A percentile compares a stretch with the other conserved stretches of the same genome.
phyloP scores from a whole-genome alignment of 23 tunicate genomes.

The Halocynthia roretzi region DNA sequence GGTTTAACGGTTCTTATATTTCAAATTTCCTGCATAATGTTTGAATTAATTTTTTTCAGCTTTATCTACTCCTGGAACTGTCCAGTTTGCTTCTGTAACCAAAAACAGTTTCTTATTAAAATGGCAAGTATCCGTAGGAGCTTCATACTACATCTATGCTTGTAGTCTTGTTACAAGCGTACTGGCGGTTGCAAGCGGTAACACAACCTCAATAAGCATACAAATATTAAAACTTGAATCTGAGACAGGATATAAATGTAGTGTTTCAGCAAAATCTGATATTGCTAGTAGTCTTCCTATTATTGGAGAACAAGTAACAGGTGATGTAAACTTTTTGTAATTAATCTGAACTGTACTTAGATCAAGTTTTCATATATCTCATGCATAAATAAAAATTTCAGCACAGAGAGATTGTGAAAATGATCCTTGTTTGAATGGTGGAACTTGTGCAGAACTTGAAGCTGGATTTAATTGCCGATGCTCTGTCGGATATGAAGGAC shows the following conservation, averaged over 20 bases:
- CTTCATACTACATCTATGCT: neutral
- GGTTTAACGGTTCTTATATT: neutral
- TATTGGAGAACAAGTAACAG: neutral
- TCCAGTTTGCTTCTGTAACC: neutral
- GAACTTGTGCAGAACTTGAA: neutral
- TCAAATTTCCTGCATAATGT: neutral
- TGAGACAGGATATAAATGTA: neutral
- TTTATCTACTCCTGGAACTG: neutral
- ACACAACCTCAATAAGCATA: neutral
- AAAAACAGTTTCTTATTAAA: neutral
- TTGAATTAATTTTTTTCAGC: neutral
- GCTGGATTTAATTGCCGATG: constrained; percentile 3
- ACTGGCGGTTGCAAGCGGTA: neutral
- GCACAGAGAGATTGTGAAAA: neutral
- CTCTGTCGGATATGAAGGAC: neutral
- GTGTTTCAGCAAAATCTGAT: neutral
- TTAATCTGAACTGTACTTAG: too few species aligned
- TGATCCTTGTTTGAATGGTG: neutral
- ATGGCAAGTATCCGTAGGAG: constrained; percentile 2
- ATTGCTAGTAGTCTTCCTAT: neutral
- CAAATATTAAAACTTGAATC: neutral
- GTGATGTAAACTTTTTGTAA: too few species aligned
- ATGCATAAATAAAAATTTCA: neutral
- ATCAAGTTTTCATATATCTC: too few species aligned
- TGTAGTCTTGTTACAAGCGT: neutral